Base-by-base conservation (phyloP, 1,140 invertebrate species). In the Drosophila ohnishii region DNA sequence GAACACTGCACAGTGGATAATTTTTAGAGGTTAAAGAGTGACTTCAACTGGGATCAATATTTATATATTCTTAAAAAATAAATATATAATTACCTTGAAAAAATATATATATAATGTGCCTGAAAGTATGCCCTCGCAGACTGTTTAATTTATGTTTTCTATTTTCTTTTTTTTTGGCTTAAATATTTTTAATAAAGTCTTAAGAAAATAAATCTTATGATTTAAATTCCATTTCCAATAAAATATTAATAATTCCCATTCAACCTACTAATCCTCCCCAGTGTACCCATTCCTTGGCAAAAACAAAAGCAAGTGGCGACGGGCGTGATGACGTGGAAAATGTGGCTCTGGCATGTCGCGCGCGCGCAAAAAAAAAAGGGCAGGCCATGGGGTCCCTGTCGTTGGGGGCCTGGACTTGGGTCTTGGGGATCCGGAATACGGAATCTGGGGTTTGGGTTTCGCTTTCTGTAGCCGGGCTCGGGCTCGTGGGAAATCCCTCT, bases 321-420 rank as follows among this genome's bases (percentile, higher is more conserved):
- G 73, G 62, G 74, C 81, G 64, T 86, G 83, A 86, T 87, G 83
- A 87, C 79, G 83, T 87, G 78, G 83, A 87, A 82, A 79, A 79
- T 72, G 83, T 86, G 64, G 60, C 51, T 65, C 47, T 45, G 78
- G 73, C 64, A 67, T 57, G 74, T 55, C 60, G 61, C 69, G 42
- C 30, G 30, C 30, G 6, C 1, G n/a, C n/a, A n/a, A 32, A 32
- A 14, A 25, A 50, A 69, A 66, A 62, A 62, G 30, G 34, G 16
- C 48, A 42, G 50, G 28, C 28, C 14, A 40, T 65, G 32, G 65
- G 16, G 32, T 56, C 19, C 32, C 32, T 55, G 55, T n/a, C 22
- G 30, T 34, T 35, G 32, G 44, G 30, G 22, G 14, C n/a, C 45
- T 28, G 45, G 44, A 16, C 32, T 58, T 35, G 22, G 50, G 30